A percentile compares a stretch with the other conserved stretches of the same genome.
Conservation (phyloP, 2,797 vertebrate species). For the Gobionotothen gibberifrons region DNA sequence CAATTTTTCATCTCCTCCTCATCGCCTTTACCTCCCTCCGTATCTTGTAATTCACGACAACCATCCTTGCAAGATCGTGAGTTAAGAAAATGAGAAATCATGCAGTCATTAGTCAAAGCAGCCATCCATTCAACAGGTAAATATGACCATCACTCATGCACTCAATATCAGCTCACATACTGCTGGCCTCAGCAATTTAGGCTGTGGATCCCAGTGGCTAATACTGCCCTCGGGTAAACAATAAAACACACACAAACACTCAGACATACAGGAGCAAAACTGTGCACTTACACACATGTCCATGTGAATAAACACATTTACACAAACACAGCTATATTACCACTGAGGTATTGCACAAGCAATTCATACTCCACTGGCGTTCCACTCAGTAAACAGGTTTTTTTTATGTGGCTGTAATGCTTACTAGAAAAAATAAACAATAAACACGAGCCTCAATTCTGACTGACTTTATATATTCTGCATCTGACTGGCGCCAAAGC, state of each 20-base stretch:
- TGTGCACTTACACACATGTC: neutral
- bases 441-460: conserved; percentile 5
- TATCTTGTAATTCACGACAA: conserved; percentile 59
- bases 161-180: conserved; percentile 66
- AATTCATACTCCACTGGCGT: neutral
- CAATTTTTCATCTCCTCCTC: conserved; percentile 51
- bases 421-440: conserved; percentile 15
- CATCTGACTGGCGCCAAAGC: neutral
- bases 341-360: conserved; percentile 2
- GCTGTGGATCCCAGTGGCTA: conserved; percentile 3
- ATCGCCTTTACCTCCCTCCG: neutral
- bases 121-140: conserved; percentile 78
- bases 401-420: conserved; percentile 10
- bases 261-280: neutral
- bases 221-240: conserved; percentile 35
- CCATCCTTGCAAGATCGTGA: conserved; percentile 48
- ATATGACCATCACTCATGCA: conserved; percentile 77
- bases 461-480: conserved; percentile 13
- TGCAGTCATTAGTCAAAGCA: conserved; percentile 76
- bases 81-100: conserved; percentile 73
- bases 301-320: neutral
- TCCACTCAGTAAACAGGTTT: conserved; percentile 14
- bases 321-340: conserved; percentile 13
- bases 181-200: conserved; percentile 21
- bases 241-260: conserved; percentile 17